A percentile compares a stretch with the other conserved stretches of the same genome.
phyloP scores from a whole-genome alignment of 2,888 invertebrate species.

The Heteromurus nitidus region DNA sequence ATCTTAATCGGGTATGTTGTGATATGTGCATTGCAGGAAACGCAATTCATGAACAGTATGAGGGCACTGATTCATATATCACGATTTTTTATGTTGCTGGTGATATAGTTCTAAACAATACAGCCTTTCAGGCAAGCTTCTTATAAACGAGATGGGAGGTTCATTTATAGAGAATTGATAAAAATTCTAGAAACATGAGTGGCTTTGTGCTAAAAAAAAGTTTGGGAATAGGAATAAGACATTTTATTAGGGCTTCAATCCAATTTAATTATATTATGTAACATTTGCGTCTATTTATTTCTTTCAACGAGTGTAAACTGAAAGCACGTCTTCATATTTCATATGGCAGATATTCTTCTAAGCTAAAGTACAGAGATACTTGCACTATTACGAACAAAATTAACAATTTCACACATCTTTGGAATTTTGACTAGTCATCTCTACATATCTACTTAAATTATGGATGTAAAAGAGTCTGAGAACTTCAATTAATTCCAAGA shows the following conservation, averaged over 20 bases:
- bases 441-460: not conserved
- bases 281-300: too few relatives aligned
- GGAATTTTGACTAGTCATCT: constrained; percentile 40
- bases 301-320: too few relatives aligned
- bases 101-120: not conserved
- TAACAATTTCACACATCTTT: too few relatives aligned
- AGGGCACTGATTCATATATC: not conserved
- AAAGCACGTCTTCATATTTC: too few relatives aligned
- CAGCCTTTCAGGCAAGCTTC: not conserved
- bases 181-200: not conserved
- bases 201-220: too few relatives aligned
- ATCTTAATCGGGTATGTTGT: constrained; percentile 17
- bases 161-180: not conserved
- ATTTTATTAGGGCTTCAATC: too few relatives aligned
- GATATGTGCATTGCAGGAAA: not conserved
- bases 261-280: too few relatives aligned
- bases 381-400: too few relatives aligned
- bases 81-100: not conserved
- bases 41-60: not conserved
- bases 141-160: not conserved
- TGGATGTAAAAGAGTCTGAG: constrained; percentile 60
- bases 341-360: too few relatives aligned
- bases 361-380: too few relatives aligned
- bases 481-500: constrained; percentile 72
- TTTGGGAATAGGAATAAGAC: too few relatives aligned